Percentiles rank a stretch among this genome's conserved stretches.
Evolutionary conservation across 2,888 invertebrate genomes (phyloP).

Genomic region (Sympetrum striolatum): DNA sequence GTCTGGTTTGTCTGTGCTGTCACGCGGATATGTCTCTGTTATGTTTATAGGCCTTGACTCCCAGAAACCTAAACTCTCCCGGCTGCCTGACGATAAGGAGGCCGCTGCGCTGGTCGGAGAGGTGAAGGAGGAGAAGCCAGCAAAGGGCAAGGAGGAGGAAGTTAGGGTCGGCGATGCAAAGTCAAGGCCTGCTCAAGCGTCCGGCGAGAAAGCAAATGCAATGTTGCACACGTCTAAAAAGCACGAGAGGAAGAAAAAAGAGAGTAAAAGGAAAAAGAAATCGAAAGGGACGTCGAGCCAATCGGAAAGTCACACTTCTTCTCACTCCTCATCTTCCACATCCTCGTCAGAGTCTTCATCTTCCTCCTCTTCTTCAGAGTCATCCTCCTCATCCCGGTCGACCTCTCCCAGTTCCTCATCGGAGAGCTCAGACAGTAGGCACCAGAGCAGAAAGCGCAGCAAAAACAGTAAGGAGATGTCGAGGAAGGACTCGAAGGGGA

Average conservation of each 20-base stretch:
- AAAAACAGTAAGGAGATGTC: conserved; percentile 43
- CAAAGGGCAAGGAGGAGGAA: conserved; percentile 15
- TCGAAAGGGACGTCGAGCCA: conserved; percentile 1
- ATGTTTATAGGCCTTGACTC: conserved; percentile 37
- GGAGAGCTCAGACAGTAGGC: conserved; percentile 47
- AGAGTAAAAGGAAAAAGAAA: conserved; percentile 35
- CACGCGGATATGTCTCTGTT: conserved; percentile 33
- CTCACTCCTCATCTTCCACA: conserved; percentile 5
- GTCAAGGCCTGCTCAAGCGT: not conserved
- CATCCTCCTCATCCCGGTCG: not conserved
- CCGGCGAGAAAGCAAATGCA: not conserved
- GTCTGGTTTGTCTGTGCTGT: not conserved
- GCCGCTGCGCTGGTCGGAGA: not conserved
- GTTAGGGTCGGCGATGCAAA: not conserved
- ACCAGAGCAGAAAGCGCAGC: conserved; percentile 46
- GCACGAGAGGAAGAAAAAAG: conserved; percentile 33
- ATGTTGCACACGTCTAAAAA: conserved; percentile 11
- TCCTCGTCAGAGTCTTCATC: conserved; percentile 7
- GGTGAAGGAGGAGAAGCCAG: conserved; percentile 33
- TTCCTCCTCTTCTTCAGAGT: conserved; percentile 10
- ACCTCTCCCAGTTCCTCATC: conserved; percentile 48
- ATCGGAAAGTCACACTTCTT: conserved; percentile 28
- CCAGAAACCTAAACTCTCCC: conserved; percentile 29
- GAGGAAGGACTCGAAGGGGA: conserved; percentile 47
- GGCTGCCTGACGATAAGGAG: not conserved